Conservation (phyloP, 2,888 invertebrate species). For the Melolontha melolontha region DNA sequence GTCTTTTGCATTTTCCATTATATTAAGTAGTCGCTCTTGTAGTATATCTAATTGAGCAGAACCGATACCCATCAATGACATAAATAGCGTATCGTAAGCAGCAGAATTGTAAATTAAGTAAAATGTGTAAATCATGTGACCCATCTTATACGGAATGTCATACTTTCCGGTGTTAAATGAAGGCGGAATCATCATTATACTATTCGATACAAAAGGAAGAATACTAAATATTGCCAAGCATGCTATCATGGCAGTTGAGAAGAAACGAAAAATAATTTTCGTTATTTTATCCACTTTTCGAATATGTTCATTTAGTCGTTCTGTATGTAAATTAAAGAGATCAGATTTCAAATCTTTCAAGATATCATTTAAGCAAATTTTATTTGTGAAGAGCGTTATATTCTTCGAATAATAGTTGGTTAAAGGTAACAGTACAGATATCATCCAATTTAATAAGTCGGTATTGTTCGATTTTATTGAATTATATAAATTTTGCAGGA, state of each 20-base stretch:
- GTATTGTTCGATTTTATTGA: background rate
- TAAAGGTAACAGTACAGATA: constrained; percentile 4
- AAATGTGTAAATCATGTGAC: background rate
- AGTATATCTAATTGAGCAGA: constrained; percentile 16
- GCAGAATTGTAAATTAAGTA: background rate
- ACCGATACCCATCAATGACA: constrained; percentile 9
- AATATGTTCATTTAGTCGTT: constrained; percentile 10
- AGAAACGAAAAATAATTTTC: background rate
- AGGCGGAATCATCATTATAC: constrained; percentile 3
- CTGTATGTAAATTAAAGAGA: background rate
- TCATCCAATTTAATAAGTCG: background rate
- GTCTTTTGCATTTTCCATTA: background rate
- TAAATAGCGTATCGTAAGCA: background rate
- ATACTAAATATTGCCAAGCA: background rate
- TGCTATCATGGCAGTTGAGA: background rate
- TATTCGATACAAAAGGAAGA: background rate
- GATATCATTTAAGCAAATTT: background rate
- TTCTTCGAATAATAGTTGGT: background rate
- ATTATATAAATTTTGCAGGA: too few species aligned
- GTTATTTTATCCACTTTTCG: background rate
- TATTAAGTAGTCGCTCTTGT: background rate
- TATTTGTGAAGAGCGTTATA: background rate
- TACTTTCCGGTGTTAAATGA: constrained; percentile 9
- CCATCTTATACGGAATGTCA: constrained; percentile 1
- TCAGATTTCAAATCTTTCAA: constrained; percentile 10